These are phyloP conservation scores for Microtus oregoni DNA, from an alignment of 2,113 vertebrate genomes.

Conservation along the genomic window DNA sequence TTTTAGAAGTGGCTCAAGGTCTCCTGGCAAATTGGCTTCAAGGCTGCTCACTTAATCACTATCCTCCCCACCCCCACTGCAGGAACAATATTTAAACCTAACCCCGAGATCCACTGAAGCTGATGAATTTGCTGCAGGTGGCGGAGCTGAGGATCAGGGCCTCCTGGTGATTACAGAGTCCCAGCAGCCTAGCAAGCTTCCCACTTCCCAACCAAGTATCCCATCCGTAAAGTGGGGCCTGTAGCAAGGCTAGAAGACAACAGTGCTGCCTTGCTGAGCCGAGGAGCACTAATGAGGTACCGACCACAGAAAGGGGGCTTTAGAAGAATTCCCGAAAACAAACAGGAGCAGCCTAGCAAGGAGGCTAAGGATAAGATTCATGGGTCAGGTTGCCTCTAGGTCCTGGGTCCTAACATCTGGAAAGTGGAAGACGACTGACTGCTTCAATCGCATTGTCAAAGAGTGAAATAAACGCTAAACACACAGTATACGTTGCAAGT, in stretches of 20 bases:
- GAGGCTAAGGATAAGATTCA: neutral
- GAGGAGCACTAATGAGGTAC: neutral
- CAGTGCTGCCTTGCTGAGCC: neutral
- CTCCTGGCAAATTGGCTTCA: neutral
- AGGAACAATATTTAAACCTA: neutral
- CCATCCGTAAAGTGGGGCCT: neutral
- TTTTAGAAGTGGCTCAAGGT: neutral
- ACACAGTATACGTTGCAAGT: neutral
- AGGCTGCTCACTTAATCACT: neutral
- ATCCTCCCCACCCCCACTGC: no score
- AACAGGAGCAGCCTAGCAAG: neutral
- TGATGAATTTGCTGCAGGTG: neutral
- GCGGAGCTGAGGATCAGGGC: neutral
- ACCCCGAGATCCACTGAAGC: no score
- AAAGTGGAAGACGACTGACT: neutral
- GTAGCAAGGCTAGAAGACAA: neutral
- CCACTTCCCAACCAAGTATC: neutral
- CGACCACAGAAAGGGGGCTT: neutral
- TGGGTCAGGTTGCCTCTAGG: neutral
- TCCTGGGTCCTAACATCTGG: neutral
- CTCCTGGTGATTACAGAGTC: neutral
- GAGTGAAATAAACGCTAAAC: neutral
- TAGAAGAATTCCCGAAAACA: neutral
- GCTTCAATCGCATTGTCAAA: neutral
- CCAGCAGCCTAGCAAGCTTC: neutral